Evolutionary conservation across 2,797 vertebrate species (phyloP).

Genomic region (Vultur gryphus): DNA sequence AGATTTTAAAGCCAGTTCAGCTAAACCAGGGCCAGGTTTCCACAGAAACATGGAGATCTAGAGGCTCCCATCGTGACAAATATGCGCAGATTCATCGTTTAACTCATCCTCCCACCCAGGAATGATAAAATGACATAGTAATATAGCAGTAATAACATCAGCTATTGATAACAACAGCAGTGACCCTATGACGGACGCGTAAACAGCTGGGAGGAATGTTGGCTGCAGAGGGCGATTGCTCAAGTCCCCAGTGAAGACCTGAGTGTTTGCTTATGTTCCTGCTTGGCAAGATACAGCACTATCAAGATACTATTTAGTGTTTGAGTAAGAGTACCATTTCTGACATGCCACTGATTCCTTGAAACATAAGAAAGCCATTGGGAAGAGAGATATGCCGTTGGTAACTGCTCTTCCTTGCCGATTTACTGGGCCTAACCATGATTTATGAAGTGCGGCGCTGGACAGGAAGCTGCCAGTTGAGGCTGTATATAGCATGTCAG

Average conservation of each 20-base stretch:
- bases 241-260: conserved; percentile 41
- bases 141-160: neutral
- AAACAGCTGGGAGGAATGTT: conserved; percentile 58
- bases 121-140: conserved; percentile 16
- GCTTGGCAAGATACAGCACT: neutral
- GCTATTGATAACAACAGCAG: conserved; percentile 1
- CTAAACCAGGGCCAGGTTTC: conserved; percentile 47
- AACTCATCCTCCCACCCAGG: conserved; percentile 54
- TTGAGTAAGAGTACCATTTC: conserved; percentile 37
- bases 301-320: conserved; percentile 15
- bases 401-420: neutral
- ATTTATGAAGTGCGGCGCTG: conserved; percentile 54
- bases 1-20: conserved; percentile 30
- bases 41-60: neutral
- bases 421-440: neutral
- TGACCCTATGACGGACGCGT: neutral
- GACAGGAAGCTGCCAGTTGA: conserved; percentile 43
- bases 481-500: neutral
- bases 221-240: conserved; percentile 22
- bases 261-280: conserved; percentile 54
- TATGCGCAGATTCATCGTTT: neutral
- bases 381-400: neutral
- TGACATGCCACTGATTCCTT: conserved; percentile 33
- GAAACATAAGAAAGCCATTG: neutral
- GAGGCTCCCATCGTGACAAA: conserved; percentile 17